Evolutionary conservation across 2,113 vertebrate genomes (phyloP), one percentile per base, ranked within the genome.

Genomic region (Columba janthina): DNA sequence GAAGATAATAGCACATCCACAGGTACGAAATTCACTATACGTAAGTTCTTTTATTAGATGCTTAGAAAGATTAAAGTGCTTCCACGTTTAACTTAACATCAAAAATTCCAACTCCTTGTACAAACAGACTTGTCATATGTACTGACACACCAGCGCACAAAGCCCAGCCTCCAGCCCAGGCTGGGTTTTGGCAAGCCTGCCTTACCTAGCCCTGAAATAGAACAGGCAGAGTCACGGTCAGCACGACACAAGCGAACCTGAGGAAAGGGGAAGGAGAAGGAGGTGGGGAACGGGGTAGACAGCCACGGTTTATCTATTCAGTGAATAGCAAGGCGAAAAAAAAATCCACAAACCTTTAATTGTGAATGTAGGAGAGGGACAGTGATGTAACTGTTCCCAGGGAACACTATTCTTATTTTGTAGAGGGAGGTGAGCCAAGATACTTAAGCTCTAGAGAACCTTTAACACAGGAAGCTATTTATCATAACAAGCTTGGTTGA

Each of bases 381-480:
- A 97, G 94, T 98, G 98, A 97, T 97, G 96, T 97, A 98, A 97
- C 95, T 97, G 96, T 98, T 98, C 97, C 98, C 97, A 96, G 97
- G 97, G 98, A 98, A 96, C 97, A 97, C 98, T 98, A 97, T 97
- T 96, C 98, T 95, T 98, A 95, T 97, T 98, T 97, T 96, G 93
- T 90, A 87, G 96, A 96, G 97, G 97, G 97, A 98, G 97, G 97
- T 97, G 97, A 98, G 98, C 98, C 98, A 98, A 98, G 98, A 98
- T 97, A 96, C 98, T 98, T 98, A 98, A 98, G 98, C 98, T 98
- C 98, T 97, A 96, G 98, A 98, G 98, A 98, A 98, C 98, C 98
- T 98, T 98, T 98, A 98, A 97, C 98, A 98, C 98, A 98, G 98
- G 98, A 99, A 99, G 98, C 98, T 98, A 98, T 98, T 99, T 98